A percentile compares a stretch with the other conserved stretches of the same genome.
phyloP scores from a whole-genome alignment of 2,113 vertebrate genomes.

The Oreotrochilus melanogaster region DNA sequence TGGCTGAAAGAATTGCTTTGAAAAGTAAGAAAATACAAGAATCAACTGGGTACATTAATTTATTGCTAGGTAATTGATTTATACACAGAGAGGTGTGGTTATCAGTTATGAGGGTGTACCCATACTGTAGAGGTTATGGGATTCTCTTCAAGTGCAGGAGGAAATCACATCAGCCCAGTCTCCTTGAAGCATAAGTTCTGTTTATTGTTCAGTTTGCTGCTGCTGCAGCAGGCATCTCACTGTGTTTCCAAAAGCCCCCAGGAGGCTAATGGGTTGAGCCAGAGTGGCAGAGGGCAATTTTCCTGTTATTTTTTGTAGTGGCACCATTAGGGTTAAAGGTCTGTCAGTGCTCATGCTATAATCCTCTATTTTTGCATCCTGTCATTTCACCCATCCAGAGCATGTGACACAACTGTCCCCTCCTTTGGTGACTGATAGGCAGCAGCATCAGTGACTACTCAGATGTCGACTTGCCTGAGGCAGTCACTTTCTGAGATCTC shows the following conservation, averaged over 20 bases:
- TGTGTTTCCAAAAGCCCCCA: not conserved
- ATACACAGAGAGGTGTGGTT: not conserved
- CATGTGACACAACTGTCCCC: not conserved
- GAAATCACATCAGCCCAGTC: not conserved
- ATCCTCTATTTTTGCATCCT: conserved; percentile 35
- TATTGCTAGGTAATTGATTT: not conserved
- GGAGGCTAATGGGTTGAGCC: not conserved
- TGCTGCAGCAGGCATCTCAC: not conserved
- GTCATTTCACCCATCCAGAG: not conserved
- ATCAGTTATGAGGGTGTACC: not conserved
- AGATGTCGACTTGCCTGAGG: conserved; percentile 29
- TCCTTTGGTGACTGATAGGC: conserved; percentile 25
- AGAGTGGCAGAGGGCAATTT: not conserved
- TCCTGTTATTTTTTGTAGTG: not conserved
- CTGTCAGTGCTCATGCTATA: not conserved
- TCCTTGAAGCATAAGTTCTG: not conserved
- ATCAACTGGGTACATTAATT: not conserved
- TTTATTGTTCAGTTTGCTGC: not conserved
- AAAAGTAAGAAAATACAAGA: not conserved
- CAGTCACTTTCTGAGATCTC: conserved; percentile 36
- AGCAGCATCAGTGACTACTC: conserved; percentile 21
- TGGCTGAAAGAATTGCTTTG: not conserved
- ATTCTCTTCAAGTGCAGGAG: not conserved
- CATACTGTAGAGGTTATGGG: not conserved
- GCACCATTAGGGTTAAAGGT: not conserved